A percentile compares a stretch with the other conserved stretches of the same genome.
phyloP scores from a whole-genome alignment of 2,888 invertebrate species.

The Campoletis raptor region DNA sequence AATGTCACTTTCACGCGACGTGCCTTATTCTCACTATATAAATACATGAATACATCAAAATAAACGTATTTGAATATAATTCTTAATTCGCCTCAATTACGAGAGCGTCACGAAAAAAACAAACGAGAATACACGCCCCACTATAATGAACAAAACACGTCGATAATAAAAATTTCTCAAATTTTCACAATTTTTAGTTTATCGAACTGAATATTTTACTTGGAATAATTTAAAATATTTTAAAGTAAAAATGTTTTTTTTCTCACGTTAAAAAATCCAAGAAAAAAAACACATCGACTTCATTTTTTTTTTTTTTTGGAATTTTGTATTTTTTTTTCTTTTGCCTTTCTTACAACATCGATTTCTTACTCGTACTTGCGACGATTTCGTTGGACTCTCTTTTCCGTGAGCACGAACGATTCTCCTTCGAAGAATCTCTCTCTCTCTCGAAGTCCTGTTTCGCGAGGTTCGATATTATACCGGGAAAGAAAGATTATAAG shows the following conservation, averaged over 20 bases:
- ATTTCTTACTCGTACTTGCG: neutral
- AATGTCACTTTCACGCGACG: conserved; percentile 32
- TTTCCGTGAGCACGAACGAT: conserved; percentile 9
- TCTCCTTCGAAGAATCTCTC: conserved; percentile 55
- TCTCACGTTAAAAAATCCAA: neutral
- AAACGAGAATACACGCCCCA: neutral
- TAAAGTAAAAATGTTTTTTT: too few relatives aligned
- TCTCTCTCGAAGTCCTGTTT: conserved; percentile 53
- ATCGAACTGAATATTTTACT: neutral
- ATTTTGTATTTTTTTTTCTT: neutral
- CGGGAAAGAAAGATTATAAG: conserved; percentile 54
- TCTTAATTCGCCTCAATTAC: conserved; percentile 52
- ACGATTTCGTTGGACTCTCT: neutral
- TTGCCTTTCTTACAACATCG: neutral
- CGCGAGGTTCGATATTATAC: conserved; percentile 47
- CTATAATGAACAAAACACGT: conserved; percentile 8
- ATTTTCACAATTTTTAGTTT: neutral
- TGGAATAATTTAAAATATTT: too few relatives aligned
- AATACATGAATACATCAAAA: neutral
- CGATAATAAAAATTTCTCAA: neutral
- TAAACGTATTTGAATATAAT: conserved; percentile 20
- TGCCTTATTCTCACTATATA: neutral
- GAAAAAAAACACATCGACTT: neutral
- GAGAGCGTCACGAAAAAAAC: conserved; percentile 48
- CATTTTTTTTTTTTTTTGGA: neutral